Percentiles rank a stretch among this genome's conserved stretches.
Conservation (phyloP, 2,888 invertebrate genomes). For the Helobdella robusta region DNA sequence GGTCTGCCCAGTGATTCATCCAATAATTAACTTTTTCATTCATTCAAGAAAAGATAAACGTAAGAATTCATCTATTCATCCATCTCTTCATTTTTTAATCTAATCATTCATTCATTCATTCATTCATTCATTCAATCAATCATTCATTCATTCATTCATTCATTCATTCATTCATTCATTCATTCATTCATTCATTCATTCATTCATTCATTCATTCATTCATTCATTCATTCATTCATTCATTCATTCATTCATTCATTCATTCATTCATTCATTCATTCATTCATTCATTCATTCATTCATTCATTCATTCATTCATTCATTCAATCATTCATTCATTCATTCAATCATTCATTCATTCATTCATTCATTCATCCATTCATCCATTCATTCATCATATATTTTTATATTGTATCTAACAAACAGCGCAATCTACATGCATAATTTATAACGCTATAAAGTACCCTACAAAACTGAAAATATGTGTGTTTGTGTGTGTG, state of each 20-base stretch:
- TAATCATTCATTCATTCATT: background rate
- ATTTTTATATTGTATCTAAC: too few relatives aligned
- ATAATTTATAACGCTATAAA: too few relatives aligned
- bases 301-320: background rate
- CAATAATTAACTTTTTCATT: background rate
- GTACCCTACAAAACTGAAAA: too few relatives aligned
- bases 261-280: background rate
- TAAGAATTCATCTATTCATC: background rate
- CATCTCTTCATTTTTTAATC: background rate
- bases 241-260: background rate
- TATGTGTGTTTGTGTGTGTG: too few relatives aligned
- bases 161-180: background rate
- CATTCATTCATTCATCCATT: background rate
- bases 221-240: conserved; percentile 3
- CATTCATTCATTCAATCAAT: background rate
- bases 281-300: background rate
- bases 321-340: background rate
- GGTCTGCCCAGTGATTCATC: background rate
- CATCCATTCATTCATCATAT: too few relatives aligned
- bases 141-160: background rate
- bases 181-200: background rate
- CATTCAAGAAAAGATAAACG: background rate
- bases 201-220: background rate
- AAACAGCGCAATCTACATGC: too few relatives aligned
- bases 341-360: conserved; percentile 4